Percentiles rank a stretch among this genome's conserved stretches.
Conservation (phyloP, 2,797 vertebrate species). For the Enteromius anoplus region DNA sequence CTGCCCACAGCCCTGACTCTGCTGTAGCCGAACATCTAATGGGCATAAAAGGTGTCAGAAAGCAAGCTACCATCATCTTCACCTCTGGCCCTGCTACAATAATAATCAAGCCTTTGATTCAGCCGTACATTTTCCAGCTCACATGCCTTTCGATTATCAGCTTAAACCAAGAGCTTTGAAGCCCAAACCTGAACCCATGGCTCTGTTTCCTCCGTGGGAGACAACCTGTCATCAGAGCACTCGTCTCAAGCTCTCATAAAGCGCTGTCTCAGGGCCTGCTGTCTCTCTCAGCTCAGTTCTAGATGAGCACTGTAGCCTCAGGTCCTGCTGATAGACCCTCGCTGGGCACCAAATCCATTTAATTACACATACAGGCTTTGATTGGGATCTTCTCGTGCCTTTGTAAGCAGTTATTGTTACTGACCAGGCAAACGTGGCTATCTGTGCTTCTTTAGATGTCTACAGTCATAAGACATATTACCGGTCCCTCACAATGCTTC, state of each 20-base stretch:
- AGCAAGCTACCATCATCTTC: slow-evolving; percentile 35
- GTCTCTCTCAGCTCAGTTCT: slow-evolving; percentile 70
- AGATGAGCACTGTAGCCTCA: slow-evolving; percentile 64
- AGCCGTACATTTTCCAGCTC: slow-evolving; percentile 32
- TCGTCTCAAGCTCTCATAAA: slow-evolving; percentile 65
- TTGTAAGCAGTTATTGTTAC: slow-evolving; percentile 77
- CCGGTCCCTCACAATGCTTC: slow-evolving; percentile 40
- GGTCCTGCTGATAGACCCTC: slow-evolving; percentile 67
- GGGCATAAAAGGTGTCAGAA: slow-evolving; percentile 62
- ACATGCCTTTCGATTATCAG: slow-evolving; percentile 39
- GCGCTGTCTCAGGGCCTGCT: slow-evolving; percentile 74
- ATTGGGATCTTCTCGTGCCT: slow-evolving; percentile 68
- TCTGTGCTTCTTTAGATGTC: slow-evolving; percentile 63
- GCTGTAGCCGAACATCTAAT: slow-evolving; percentile 49
- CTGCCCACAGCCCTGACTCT: slow-evolving; percentile 40
- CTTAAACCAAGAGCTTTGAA: slow-evolving; percentile 40
- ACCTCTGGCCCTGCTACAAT: slow-evolving; percentile 30
- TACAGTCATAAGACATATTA: slow-evolving; percentile 50
- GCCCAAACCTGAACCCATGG: slow-evolving; percentile 43
- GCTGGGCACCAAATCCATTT: slow-evolving; percentile 66
- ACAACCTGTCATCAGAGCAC: slow-evolving; percentile 65
- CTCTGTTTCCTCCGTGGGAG: slow-evolving; percentile 53
- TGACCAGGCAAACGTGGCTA: slow-evolving; percentile 70
- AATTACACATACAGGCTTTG: slow-evolving; percentile 72
- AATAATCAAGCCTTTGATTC: slow-evolving; percentile 42